Evolutionary conservation across 2,797 vertebrate species (phyloP).

Genomic region (Hemibagrus guttatus): DNA sequence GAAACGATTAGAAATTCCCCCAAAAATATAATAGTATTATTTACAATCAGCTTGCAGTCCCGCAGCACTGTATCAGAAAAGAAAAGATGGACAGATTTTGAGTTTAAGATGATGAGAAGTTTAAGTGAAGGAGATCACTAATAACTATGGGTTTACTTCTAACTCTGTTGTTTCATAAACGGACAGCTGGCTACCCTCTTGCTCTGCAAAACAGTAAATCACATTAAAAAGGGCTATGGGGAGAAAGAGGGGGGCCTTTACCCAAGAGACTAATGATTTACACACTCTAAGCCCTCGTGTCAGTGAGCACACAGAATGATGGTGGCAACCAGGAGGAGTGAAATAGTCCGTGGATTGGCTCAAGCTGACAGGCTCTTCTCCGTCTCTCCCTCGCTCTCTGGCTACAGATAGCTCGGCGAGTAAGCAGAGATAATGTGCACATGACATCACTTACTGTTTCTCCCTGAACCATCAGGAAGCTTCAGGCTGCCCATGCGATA

Average conservation of each 20-base stretch:
- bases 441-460: conserved; percentile 75
- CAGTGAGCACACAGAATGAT: conserved; percentile 56
- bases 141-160: conserved; percentile 29
- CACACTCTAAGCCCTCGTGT: conserved; percentile 55
- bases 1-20: background rate
- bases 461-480: conserved; percentile 78
- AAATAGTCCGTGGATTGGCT: conserved; percentile 65
- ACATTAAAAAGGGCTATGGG: conserved; percentile 30
- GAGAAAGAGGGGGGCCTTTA: conserved; percentile 5
- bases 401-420: conserved; percentile 67
- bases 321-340: conserved; percentile 59
- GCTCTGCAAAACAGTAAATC: conserved; percentile 54
- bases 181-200: conserved; percentile 40
- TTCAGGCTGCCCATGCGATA: conserved; percentile 69
- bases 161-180: conserved; percentile 40
- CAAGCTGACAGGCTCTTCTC: conserved; percentile 67
- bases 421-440: conserved; percentile 70
- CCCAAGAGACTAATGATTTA: conserved; percentile 58
- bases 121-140: conserved; percentile 37
- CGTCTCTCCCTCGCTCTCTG: conserved; percentile 33
- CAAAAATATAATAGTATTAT: background rate
- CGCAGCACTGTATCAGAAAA: background rate
- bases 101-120: conserved; percentile 34
- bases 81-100: conserved; percentile 15
- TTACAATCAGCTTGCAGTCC: background rate